Base-by-base conservation (phyloP, 2,113 vertebrate species). In the Cynocephalus volans region DNA sequence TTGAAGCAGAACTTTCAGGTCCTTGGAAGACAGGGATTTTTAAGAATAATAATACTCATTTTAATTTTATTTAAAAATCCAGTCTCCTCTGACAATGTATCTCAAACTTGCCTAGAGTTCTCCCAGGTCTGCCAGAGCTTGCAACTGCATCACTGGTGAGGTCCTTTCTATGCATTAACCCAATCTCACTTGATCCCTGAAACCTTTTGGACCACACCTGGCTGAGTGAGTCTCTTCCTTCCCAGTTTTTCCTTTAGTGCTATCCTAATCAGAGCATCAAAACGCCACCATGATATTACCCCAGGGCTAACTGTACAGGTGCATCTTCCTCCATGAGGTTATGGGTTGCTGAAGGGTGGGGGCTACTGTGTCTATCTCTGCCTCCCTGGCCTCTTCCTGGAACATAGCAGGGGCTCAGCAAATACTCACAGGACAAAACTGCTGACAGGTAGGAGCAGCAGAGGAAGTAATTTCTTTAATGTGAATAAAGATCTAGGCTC, bases 401-500 rank as follows among this genome's bases (percentile, higher is more conserved):
- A 24, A 67, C 45, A 79, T 0, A 31, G 23, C 21, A 87, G 41
- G 21, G 33, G 28, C 10, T 76, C 28, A 48, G 45, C 17, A 80
- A 70, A 86, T 45, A 36, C 70, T 81, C 54, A 45, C 0, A 12
- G 45, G 41, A 64, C 24, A 41, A 60, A 23, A 56, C 3, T 52
- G 48, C 7, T 60, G 2, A 62, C 45, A 96, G n/a, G 52, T 56
- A 92, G 52, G 69, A 28, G 12, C 7, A 70, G 8, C 10, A 36
- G 1, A 19, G 26, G 13, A 60, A 56, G 65, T 18, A 2, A 91
- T 33, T 65, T 83, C 62, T 95, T n/a, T 11, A 62, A 41, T 8
- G 3, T 41, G 90, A 88, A 88, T 45, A 73, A 94, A 70, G 36
- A 89, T 64, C 58, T 60, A 72, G 11, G 69, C n/a, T 64, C 72